These are phyloP conservation scores for Caenorhabditis japonica DNA, from an alignment of 2,888 invertebrate species.

Conservation along the genomic window DNA sequence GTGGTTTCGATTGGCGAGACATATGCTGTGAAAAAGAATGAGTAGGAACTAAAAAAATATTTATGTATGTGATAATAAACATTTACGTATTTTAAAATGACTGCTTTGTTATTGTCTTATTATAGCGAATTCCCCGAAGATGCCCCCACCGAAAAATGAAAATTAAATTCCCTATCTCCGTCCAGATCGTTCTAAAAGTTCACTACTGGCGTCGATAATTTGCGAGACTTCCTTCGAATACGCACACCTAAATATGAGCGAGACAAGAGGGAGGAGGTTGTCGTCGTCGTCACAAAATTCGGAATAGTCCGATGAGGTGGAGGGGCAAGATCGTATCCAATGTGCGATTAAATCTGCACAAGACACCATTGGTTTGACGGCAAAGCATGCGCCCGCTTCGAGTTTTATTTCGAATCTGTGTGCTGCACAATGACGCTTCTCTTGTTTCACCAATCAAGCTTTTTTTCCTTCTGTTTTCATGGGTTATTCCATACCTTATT, in stretches of 20 bases:
- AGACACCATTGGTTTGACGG: conserved; percentile 40
- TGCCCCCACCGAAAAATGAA: no score
- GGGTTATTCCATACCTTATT: conserved; percentile 74
- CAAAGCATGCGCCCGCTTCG: conserved; percentile 49
- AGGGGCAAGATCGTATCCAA: conserved; percentile 33
- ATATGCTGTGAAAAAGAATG: conserved; percentile 56
- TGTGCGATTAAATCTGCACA: conserved; percentile 16
- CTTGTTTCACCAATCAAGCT: conserved; percentile 63
- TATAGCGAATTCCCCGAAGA: no score
- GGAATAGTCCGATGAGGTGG: conserved; percentile 5
- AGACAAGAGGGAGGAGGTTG: conserved; percentile 15
- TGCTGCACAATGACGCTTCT: conserved; percentile 52
- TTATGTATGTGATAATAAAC: not conserved
- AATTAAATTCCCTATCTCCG: conserved; percentile 24
- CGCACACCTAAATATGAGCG: conserved; percentile 6
- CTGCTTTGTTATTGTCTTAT: no score
- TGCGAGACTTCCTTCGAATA: not conserved
- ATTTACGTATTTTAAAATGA: no score
- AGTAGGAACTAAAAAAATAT: conserved; percentile 14
- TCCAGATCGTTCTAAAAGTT: conserved; percentile 34
- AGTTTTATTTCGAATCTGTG: conserved; percentile 35
- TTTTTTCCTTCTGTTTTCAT: conserved; percentile 65
- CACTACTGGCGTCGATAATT: conserved; percentile 4
- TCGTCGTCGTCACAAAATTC: not conserved
- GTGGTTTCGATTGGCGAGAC: conserved; percentile 72